Conservation (phyloP, 2,113 vertebrate species). For the Galeopterus variegatus region DNA sequence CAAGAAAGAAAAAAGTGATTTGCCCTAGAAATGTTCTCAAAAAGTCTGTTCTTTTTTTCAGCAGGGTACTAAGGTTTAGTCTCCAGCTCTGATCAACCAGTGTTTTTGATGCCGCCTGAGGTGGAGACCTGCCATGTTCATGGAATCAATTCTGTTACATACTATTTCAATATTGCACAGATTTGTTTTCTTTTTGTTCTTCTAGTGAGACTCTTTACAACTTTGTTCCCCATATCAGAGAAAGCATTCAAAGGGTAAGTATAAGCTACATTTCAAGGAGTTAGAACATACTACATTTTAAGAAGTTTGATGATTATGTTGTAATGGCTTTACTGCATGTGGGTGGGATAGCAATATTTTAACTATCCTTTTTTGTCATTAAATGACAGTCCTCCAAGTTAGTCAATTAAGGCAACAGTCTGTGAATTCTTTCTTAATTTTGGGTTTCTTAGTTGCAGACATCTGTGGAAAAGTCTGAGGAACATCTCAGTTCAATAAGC, state of each 20-base stretch:
- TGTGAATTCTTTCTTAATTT: conserved; percentile 50
- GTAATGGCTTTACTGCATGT: not conserved
- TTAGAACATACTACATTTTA: conserved; percentile 40
- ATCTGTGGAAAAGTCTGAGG: conserved; percentile 89
- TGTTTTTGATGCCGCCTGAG: not conserved
- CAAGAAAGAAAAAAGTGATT: conserved; percentile 11
- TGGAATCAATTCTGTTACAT: conserved; percentile 17
- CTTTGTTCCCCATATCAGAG: conserved; percentile 89
- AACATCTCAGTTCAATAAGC: conserved; percentile 88
- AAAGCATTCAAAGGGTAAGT: conserved; percentile 93
- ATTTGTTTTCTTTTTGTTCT: conserved; percentile 69
- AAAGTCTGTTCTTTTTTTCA: not conserved
- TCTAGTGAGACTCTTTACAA: conserved; percentile 92
- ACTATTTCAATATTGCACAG: conserved; percentile 59
- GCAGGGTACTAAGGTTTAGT: not conserved
- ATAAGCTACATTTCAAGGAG: conserved; percentile 61
- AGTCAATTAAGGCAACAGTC: conserved; percentile 56
- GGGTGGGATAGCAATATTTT: conserved; percentile 52
- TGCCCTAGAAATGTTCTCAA: not conserved
- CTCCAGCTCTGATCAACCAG: not conserved
- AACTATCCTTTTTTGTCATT: conserved; percentile 54
- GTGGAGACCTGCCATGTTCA: conserved; percentile 17
- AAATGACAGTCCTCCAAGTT: conserved; percentile 46
- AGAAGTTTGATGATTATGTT: conserved; percentile 61
- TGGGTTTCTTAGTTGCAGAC: conserved; percentile 91